Evolutionary conservation across 2,113 vertebrate genomes (phyloP), one percentile per base, ranked within the genome.

Genomic region (Salminus brasiliensis): DNA sequence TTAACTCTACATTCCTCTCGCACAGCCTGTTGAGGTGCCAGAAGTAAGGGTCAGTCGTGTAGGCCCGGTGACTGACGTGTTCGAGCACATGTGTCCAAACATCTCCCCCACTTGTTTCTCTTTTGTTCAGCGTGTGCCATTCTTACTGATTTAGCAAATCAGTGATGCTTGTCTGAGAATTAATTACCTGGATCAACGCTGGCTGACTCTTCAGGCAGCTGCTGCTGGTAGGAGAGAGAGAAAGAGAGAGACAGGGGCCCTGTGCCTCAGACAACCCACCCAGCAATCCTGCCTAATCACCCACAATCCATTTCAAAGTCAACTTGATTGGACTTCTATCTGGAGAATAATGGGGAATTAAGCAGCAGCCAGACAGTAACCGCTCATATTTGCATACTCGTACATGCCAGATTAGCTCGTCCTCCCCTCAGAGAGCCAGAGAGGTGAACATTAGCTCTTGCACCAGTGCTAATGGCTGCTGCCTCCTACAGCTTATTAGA

Each of bases 131-230:
- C 74, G 84, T 87, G 83, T 92, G 92, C 87, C 91, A 90, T 93
- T 92, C 88, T 90, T 89, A 89, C 91, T 91, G 92, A 92, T 94
- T 93, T 92, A 92, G 91, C 88, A 88, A 93, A 93, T 93, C 92
- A 92, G 89, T 89, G 88, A 92, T 91, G 92, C 91, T 91, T 92
- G 91, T 93, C 92, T 92, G 88, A 91, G 89, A 92, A 92, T 93
- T 93, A 92, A 93, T 94, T 93, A 93, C 89, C 90, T 91, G 92
- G 90, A 92, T 91, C 89, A 88, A 87, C 88, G 91, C 89, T 91
- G 87, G 74, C 87, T 89, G 89, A 89, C 84, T 90, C 85, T 72
- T 72, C 75, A 65, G 59, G 83, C 86, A 89, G 84, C 87, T 89
- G 70, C 88, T 91, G 89, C 65, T 78, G 85, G 88, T 87, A 87